Evolutionary conservation across 2,113 vertebrate genomes (phyloP).

Genomic region (Bos indicus): DNA sequence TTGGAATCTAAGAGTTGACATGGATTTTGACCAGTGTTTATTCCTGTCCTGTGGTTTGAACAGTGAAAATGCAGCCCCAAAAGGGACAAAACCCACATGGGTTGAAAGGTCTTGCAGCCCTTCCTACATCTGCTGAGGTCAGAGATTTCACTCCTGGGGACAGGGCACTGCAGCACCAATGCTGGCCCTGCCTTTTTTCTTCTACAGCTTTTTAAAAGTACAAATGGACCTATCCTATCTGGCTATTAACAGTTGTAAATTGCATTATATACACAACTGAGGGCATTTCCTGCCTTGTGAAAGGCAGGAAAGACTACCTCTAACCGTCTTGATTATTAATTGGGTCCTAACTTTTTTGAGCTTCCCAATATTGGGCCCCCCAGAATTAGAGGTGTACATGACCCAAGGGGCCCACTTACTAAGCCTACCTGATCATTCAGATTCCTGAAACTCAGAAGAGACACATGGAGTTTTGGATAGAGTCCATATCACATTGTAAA

Average conservation of each 20-base stretch:
- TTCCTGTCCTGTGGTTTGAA: not conserved
- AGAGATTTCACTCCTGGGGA: not conserved
- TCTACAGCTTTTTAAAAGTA: not conserved
- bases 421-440: not conserved
- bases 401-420: not conserved
- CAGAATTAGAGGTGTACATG: not conserved
- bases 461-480: not conserved
- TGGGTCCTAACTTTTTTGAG: not conserved
- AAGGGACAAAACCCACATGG: not conserved
- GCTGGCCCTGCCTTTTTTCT: not conserved
- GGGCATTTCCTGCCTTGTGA: not conserved
- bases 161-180: rapidly evolving
- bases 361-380: not conserved
- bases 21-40: not conserved
- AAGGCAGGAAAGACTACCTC: not conserved
- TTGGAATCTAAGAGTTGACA: not conserved
- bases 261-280: not conserved
- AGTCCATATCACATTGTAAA: constrained; percentile 57
- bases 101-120: not conserved
- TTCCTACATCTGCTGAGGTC: not conserved
- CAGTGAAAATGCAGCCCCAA: not conserved
- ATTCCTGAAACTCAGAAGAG: not conserved
- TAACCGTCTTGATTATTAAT: not conserved
- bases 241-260: not conserved
- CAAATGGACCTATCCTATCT: not conserved